phyloP scores from a whole-genome alignment of 1,140 invertebrate genomes.

The Drosophila arawakana region DNA sequence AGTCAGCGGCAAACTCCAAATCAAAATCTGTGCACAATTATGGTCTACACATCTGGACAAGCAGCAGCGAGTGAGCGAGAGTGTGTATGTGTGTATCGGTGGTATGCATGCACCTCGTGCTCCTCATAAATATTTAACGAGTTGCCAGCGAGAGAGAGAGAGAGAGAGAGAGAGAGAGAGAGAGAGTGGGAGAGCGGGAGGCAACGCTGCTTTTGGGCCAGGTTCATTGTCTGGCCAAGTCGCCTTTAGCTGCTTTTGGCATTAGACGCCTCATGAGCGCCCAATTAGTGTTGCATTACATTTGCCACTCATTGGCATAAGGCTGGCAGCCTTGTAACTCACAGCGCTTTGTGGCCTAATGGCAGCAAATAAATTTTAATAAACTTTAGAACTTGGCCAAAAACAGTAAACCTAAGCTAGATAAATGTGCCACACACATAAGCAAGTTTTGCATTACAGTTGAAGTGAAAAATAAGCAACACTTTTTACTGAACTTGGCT shows the following conservation, averaged over 20 bases:
- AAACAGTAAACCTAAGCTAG: background rate
- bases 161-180: background rate
- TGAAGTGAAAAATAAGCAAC: no score
- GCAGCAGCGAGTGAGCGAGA: slow-evolving; percentile 22
- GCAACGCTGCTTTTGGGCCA: background rate
- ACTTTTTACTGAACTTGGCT: no score
- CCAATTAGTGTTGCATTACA: slow-evolving; percentile 81
- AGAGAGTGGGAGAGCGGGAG: background rate
- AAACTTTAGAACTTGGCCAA: background rate
- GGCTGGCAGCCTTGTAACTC: slow-evolving; percentile 24
- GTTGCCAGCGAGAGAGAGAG: slow-evolving; percentile 50
- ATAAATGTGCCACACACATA: background rate
- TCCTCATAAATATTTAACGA: slow-evolving; percentile 82
- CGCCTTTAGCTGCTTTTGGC: slow-evolving; percentile 60
- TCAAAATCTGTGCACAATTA: slow-evolving; percentile 82
- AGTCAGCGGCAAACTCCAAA: slow-evolving; percentile 61
- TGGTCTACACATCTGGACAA: slow-evolving; percentile 76
- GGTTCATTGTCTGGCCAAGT: slow-evolving; percentile 44
- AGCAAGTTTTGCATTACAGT: no score
- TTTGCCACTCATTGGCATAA: slow-evolving; percentile 67
- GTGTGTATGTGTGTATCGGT: slow-evolving; percentile 31
- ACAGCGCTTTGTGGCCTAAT: slow-evolving; percentile 51
- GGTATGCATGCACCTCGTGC: slow-evolving; percentile 69
- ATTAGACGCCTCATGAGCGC: slow-evolving; percentile 80
- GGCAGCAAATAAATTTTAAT: slow-evolving; percentile 32